A percentile compares a stretch with the other conserved stretches of the same genome.
Conservation (phyloP, 2,888 invertebrate genomes). For the Xestoiulus laeticollis region DNA sequence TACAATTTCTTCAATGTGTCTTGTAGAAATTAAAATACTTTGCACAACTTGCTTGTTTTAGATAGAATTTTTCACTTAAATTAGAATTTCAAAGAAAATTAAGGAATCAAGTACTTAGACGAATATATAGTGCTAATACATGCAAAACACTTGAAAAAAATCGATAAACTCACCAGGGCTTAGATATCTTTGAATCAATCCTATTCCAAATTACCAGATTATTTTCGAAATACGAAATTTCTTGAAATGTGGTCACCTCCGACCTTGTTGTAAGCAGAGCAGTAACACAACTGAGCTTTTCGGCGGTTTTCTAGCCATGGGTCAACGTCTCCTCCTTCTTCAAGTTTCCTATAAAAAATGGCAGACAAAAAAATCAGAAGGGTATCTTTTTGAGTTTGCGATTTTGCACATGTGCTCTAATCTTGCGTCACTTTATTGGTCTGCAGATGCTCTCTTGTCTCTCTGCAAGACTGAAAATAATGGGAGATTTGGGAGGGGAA, state of each 20-base stretch:
- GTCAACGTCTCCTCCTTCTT: not conserved
- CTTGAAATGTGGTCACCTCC: not conserved
- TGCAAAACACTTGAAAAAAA: no score
- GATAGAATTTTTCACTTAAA: no score
- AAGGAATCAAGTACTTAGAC: no score
- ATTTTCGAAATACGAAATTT: not conserved
- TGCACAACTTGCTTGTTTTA: no score
- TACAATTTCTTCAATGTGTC: no score
- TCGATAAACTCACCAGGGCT: not conserved
- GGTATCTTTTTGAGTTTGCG: not conserved
- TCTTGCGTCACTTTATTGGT: slow-evolving; percentile 6
- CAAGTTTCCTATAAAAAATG: not conserved
- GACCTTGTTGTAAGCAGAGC: not conserved
- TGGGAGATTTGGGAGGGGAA: not conserved
- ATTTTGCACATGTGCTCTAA: not conserved
- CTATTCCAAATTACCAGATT: not conserved
- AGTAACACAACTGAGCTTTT: not conserved
- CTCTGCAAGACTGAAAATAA: not conserved
- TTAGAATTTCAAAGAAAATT: no score
- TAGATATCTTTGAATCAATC: not conserved
- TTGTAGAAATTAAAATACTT: no score
- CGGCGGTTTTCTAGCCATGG: not conserved
- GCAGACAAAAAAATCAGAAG: not conserved
- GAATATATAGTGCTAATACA: no score
- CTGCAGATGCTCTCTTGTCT: slow-evolving; percentile 13